phyloP scores from a whole-genome alignment of 2,113 vertebrate species.

The Aegithalos caudatus region DNA sequence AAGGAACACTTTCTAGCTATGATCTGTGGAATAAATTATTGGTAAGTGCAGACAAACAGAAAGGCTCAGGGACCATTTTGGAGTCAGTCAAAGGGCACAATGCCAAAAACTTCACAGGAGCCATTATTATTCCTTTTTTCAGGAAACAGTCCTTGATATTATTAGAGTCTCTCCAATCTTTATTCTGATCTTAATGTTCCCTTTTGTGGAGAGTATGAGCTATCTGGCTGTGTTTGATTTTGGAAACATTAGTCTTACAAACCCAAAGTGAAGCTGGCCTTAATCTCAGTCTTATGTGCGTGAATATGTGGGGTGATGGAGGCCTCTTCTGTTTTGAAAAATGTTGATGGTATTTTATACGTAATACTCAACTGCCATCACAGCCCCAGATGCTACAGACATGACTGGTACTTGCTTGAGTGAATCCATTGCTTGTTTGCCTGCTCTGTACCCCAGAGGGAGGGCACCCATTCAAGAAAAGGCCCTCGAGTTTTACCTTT shows the following conservation, averaged over 20 bases:
- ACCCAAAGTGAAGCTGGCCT: background rate
- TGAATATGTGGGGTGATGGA: accelerated
- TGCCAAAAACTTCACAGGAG: background rate
- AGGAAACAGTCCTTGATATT: background rate
- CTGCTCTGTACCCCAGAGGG: accelerated
- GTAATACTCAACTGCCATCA: background rate
- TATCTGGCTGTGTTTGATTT: background rate
- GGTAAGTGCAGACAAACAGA: background rate
- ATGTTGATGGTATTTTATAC: background rate
- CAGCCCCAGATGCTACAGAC: background rate
- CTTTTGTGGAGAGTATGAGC: background rate
- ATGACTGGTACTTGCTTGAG: background rate
- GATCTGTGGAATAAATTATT: background rate
- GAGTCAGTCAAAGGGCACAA: background rate
- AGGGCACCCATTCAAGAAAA: background rate
- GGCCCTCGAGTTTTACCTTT: background rate
- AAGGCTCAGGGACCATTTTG: background rate
- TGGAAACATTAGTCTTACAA: background rate
- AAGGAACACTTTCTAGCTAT: background rate
- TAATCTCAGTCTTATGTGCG: background rate
- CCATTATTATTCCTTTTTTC: background rate
- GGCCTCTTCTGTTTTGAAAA: background rate
- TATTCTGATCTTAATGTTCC: background rate
- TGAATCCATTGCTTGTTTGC: background rate
- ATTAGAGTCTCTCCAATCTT: background rate